phyloP scores from a whole-genome alignment of 2,888 invertebrate genomes.

The Amblyjoppa fuscipennis region DNA sequence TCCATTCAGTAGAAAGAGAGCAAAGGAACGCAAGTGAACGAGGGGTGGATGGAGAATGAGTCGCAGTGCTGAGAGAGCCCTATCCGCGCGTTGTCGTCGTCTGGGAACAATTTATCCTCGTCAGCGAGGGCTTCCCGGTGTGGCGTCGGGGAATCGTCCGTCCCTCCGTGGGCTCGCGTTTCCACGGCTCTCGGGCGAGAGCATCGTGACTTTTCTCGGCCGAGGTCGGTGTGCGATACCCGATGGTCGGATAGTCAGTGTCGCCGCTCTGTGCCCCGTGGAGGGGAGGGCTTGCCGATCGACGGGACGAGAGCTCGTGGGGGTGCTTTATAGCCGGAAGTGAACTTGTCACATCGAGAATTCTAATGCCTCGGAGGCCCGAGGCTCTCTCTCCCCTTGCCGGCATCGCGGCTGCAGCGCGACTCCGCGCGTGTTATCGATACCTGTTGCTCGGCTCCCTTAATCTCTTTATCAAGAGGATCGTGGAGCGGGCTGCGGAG shows the following conservation, averaged over 20 bases:
- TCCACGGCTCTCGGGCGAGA: background rate
- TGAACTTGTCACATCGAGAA: slow-evolving; percentile 72
- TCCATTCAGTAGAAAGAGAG: slow-evolving; percentile 55
- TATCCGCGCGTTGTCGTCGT: slow-evolving; percentile 61
- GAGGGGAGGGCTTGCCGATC: slow-evolving; percentile 23
- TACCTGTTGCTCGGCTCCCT: slow-evolving; percentile 73
- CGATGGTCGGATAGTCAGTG: slow-evolving; percentile 16
- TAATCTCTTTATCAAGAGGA: slow-evolving; percentile 74
- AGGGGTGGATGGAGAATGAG: background rate
- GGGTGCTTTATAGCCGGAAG: slow-evolving; percentile 70
- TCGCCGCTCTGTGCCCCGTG: background rate
- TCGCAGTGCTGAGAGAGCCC: slow-evolving; percentile 44
- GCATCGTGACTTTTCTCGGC: background rate
- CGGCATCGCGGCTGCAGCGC: slow-evolving; percentile 4
- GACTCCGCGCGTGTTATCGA: slow-evolving; percentile 71
- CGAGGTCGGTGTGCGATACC: background rate
- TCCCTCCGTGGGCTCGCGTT: slow-evolving; percentile 26
- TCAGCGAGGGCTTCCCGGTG: slow-evolving; percentile 56
- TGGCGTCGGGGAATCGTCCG: slow-evolving; percentile 59
- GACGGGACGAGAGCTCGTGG: slow-evolving; percentile 52
- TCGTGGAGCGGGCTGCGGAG: slow-evolving; percentile 38
- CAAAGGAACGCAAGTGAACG: slow-evolving; percentile 22
- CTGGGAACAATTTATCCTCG: slow-evolving; percentile 73
- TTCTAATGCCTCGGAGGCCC: slow-evolving; percentile 64
- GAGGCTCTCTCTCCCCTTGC: background rate